Base-by-base conservation (phyloP, 2,888 invertebrate genomes). In the Drosophila stalkeri region DNA sequence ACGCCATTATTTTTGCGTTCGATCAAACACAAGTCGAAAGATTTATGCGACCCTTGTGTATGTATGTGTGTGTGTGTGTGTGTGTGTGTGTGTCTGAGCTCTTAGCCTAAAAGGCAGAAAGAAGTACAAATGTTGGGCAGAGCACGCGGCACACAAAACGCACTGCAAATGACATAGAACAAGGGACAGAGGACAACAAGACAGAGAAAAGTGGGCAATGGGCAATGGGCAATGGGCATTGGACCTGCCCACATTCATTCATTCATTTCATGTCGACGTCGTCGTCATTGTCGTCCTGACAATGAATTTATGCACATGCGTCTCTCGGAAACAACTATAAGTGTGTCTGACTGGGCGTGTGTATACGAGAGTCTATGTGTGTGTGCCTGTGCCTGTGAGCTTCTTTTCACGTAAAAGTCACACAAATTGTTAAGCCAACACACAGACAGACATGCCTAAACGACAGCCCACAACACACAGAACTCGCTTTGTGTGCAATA, bases 1-100 rank as follows among this genome's bases (percentile, higher is more conserved):
- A 75, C 80, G 80, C 82, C 82, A 87, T 82, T 88, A 89, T 75
- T 89, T 85, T 84, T 89, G 88, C 77, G 76, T 89, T 86, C 88
- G 90, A 86, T 87, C 86, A 89, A 87, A 89, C 90, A 89, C 87
- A 86, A 87, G 77, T 85, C 75, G 68, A 71, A 83, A 89, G 86
- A 86, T 87, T 86, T 86, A 89, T 86, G 88, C 54, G 70, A 62
- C 66, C 8, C 2, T 35, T 35, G 33, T 3, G 18, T 18, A 33
- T 11, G 18, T 3, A 16, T n/a, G 16, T n/a, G 39, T 18, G 64
- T 52, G 64, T 33, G 51, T 54, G 44, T 27, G 43, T 23, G 54
- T 27, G 23, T 47, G 56, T 68, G 39, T 76, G 75, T 6, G 49
- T 18, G 57, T 66, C n/a, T 33, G 27, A 75, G 75, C 81, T 81